Evolutionary conservation across 2,113 vertebrate species (phyloP), one percentile per base, ranked within the genome.

Genomic region (Paracanthobrama guichenoti): DNA sequence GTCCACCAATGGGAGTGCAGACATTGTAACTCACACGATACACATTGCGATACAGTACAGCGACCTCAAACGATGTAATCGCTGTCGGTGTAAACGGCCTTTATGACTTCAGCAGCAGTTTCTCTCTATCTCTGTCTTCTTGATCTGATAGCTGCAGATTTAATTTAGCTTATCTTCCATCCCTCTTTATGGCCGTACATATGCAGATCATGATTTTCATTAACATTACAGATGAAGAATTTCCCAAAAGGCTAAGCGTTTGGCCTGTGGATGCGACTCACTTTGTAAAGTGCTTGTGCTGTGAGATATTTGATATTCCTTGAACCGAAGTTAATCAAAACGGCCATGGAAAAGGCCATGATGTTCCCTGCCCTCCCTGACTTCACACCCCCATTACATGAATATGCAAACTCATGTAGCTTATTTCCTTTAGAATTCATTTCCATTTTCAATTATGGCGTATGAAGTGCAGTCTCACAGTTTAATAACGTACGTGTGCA

Each of bases 371-470:
- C 79, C 62, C 60, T 81, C 24, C n/a, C 39, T 26, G 77, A 79
- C 77, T 26, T 62, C 9, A 24, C 57, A 11, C 35, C 31, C 35
- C 13, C 9, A 11, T 67, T 53, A 53, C 44, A 67, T 81, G 79
- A 81, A 81, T 67, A 81, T 81, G 62, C 79, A 81, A 81, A 81
- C 79, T 35, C 62, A 81, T 81, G 62, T 81, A 28, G 79, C 60
- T 53, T 81, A 50, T 81, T 81, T 81, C 59, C 28, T 53, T 67
- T 50, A 67, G 62, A 66, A 50, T 67, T 67, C 0, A 81, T 81
- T 81, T 81, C 26, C 79, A 81, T 81, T 81, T 81, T 81, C 62
- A 67, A 81, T 81, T 67, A 81, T 18, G 18, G 5, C 18, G 26
- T 16, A 67, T 31, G 44, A 81, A 81, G 79, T 67, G 62, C 62